Evolutionary conservation across 2,888 invertebrate genomes (phyloP).

Genomic region (Andrena fulva): DNA sequence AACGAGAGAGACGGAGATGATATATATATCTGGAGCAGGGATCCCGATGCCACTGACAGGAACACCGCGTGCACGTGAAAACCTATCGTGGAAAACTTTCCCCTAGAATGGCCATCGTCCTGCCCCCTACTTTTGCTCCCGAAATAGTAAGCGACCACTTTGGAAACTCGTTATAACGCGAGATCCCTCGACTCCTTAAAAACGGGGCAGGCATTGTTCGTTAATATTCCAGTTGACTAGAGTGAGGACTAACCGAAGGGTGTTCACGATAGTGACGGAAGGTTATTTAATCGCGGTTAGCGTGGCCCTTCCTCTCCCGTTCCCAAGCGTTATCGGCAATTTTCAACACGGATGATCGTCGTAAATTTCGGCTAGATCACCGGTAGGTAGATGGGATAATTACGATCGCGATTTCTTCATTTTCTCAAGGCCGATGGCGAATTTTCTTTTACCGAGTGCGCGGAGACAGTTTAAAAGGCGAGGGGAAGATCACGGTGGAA

Average conservation of each 20-base stretch:
- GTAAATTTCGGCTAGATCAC: conserved; percentile 45
- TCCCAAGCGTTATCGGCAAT: conserved; percentile 19
- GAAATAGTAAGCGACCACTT: conserved; percentile 24
- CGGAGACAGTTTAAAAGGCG: neutral
- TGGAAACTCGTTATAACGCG: conserved; percentile 60
- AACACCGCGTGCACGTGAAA: conserved; percentile 47
- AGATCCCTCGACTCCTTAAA: conserved; percentile 22
- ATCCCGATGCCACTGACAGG: conserved; percentile 44
- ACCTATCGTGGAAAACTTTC: conserved; percentile 46
- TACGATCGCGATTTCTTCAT: conserved; percentile 53
- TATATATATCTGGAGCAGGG: conserved; percentile 18
- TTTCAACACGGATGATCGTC: conserved; percentile 15
- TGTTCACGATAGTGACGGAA: conserved; percentile 23
- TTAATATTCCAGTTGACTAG: conserved; percentile 20
- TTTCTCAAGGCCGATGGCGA: neutral
- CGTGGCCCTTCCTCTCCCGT: neutral
- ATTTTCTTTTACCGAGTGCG: conserved; percentile 38
- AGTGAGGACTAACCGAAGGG: conserved; percentile 30
- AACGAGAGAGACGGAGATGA: neutral
- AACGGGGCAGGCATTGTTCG: conserved; percentile 18
- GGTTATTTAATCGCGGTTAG: conserved; percentile 46
- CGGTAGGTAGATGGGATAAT: conserved; percentile 27
- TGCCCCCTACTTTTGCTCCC: conserved; percentile 21
- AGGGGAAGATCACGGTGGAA: conserved; percentile 1
- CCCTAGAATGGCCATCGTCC: conserved; percentile 14